Conservation (phyloP, 2,113 vertebrate species). For the human region DNA sequence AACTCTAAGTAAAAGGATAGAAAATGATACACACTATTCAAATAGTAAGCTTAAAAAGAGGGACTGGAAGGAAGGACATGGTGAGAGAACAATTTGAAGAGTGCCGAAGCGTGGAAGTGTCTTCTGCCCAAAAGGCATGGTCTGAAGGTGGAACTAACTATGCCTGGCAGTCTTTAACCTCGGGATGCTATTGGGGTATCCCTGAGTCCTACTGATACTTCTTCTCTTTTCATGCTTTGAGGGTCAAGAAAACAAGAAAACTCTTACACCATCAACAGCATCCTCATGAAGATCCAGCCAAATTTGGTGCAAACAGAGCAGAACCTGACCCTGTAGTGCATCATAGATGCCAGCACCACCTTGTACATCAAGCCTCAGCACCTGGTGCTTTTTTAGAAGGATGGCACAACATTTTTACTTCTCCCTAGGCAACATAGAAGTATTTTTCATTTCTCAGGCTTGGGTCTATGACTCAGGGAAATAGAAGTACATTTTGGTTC, state of each 20-base stretch:
- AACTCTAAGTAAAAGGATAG: background rate
- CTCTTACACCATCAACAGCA: background rate
- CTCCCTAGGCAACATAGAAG: slow-evolving; percentile 50
- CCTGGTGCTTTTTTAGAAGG: slow-evolving; percentile 80
- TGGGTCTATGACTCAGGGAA: slow-evolving; percentile 79
- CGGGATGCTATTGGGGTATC: background rate
- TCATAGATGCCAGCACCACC: slow-evolving; percentile 79
- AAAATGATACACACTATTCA: background rate
- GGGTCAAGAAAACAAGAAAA: background rate
- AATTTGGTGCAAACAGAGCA: slow-evolving; percentile 78
- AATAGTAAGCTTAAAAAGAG: background rate
- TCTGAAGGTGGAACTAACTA: background rate
- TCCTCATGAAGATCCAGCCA: background rate
- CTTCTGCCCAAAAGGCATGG: background rate
- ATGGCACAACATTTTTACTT: slow-evolving; percentile 66
- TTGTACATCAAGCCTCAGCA: slow-evolving; percentile 46
- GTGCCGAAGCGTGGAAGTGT: background rate
- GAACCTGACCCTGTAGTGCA: slow-evolving; percentile 76
- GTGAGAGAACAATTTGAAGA: background rate
- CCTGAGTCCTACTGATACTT: background rate
- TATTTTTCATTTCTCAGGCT: slow-evolving; percentile 64
- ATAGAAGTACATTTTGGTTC: slow-evolving; percentile 79
- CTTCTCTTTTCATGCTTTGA: background rate
- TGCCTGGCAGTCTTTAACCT: background rate
- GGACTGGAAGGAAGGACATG: background rate